Evolutionary conservation across 2,797 vertebrate genomes (phyloP), one percentile per base, ranked within the genome.

Genomic region (Vultur gryphus): DNA sequence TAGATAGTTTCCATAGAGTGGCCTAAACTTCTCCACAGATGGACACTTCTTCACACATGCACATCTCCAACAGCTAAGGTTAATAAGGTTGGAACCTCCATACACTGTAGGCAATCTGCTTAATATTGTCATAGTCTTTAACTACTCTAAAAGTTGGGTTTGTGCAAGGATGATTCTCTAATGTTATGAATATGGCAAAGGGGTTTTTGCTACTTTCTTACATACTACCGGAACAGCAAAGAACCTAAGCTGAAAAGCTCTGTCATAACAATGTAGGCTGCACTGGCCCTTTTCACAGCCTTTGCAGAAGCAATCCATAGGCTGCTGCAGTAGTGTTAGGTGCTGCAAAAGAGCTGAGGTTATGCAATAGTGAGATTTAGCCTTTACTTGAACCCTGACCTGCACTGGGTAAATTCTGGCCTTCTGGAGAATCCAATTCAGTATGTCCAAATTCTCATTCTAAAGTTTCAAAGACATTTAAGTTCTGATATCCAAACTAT

Each of bases 321-420:
- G 59, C 64, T 54, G 64, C 41, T 77, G 55, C 21, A 55, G 69
- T 44, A 20, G 21, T 11, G 18, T 23, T 28, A 57, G 41, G 29
- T 54, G 44, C 85, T 86, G 72, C 83, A 84, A 31, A 78, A 84
- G 44, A 77, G 58, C 37, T 75, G 65, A 92, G n/a, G 21, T 75
- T 96, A 71, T 51, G 52, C 64, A 96, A 62, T 23, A 57, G 72
- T n/a, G 82, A 85, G 69, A 64, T 78, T 75, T 89, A 91, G 81
- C 80, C 84, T 96, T 75, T 46, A 25, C 54, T 65, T 95, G 78
- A 94, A 88, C 78, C 46, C 46, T 90, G 79, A 78, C 79, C 93
- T 89, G 79, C 51, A 75, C 62, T 76, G 83, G 71, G 44, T 85
- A 59, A 80, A 77, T 65, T 87, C 35, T 91, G 64, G 26, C 54